These are phyloP conservation scores for Alentia gelatinosa DNA, from an alignment of 2,888 invertebrate genomes.

Conservation along the genomic window DNA sequence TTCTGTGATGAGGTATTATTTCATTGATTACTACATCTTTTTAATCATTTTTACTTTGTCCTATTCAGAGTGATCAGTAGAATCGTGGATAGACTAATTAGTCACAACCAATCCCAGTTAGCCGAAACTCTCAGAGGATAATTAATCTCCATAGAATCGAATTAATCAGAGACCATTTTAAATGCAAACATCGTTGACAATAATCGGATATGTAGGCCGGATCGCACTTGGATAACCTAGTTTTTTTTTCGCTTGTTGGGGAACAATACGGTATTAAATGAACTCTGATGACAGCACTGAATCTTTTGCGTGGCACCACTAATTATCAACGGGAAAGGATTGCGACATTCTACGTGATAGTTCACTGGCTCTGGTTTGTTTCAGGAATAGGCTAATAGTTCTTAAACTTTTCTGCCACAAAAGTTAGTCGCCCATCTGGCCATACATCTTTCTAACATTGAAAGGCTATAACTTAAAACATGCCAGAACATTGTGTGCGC, in stretches of 20 bases:
- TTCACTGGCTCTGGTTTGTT: neutral
- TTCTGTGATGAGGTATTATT: neutral
- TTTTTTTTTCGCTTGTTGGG: neutral
- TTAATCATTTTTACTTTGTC: neutral
- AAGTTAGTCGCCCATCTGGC: neutral
- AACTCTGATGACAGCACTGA: neutral
- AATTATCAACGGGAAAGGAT: neutral
- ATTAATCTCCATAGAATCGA: constrained; percentile 9
- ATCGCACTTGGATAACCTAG: neutral
- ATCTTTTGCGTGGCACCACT: neutral
- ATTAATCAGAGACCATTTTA: neutral
- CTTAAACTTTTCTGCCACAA: neutral
- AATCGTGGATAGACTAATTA: neutral
- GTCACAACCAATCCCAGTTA: neutral
- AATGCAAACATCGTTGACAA: constrained; percentile 5
- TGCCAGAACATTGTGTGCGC: no score
- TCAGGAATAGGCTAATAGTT: neutral
- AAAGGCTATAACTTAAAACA: no score
- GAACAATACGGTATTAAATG: neutral
- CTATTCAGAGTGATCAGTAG: neutral
- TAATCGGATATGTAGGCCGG: neutral
- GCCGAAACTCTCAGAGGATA: neutral
- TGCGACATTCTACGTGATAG: neutral
- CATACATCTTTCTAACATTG: neutral
- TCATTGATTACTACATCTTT: neutral